Conservation (phyloP, 2,888 invertebrate species). For the Gymnosoma rotundatum region DNA sequence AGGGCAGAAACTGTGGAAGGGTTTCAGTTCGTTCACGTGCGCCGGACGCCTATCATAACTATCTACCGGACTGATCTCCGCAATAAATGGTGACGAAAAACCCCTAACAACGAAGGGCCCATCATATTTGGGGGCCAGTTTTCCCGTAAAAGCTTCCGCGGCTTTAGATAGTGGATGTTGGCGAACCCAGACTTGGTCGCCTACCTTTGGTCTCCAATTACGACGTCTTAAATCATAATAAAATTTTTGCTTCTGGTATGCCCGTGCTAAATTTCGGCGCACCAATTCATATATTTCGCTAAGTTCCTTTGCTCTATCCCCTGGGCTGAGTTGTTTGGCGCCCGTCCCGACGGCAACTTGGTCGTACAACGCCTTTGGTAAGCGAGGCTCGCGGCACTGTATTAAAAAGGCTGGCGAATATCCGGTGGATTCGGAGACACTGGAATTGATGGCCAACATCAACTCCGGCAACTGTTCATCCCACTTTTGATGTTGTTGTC, state of each 20-base stretch:
- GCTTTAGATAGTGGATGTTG: slow-evolving; percentile 5
- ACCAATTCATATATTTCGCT: slow-evolving; percentile 1
- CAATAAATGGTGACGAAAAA: too few species aligned
- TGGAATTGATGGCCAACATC: slow-evolving; percentile 26
- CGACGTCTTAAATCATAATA: too few species aligned
- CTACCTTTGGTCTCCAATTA: neutral
- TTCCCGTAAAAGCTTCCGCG: neutral
- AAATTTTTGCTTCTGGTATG: too few species aligned
- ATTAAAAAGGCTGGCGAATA: slow-evolving; percentile 22
- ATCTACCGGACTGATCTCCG: too few species aligned
- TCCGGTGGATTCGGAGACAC: slow-evolving; percentile 1
- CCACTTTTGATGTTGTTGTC: neutral
- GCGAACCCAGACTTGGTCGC: neutral
- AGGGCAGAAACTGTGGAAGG: too few species aligned
- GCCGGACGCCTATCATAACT: too few species aligned
- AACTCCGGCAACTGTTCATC: slow-evolving; percentile 2
- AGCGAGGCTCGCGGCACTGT: slow-evolving; percentile 30
- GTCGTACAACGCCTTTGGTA: slow-evolving; percentile 13
- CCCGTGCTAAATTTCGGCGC: neutral
- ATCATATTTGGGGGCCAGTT: slow-evolving; percentile 11
- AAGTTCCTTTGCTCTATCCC: neutral
- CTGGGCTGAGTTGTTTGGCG: neutral
- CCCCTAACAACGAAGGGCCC: neutral
- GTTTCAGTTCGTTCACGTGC: too few species aligned
- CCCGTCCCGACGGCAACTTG: slow-evolving; percentile 7